Evolutionary conservation across 2,797 vertebrate species (phyloP), one percentile per base, ranked within the genome.

Genomic region (Sylvilagus floridanus): DNA sequence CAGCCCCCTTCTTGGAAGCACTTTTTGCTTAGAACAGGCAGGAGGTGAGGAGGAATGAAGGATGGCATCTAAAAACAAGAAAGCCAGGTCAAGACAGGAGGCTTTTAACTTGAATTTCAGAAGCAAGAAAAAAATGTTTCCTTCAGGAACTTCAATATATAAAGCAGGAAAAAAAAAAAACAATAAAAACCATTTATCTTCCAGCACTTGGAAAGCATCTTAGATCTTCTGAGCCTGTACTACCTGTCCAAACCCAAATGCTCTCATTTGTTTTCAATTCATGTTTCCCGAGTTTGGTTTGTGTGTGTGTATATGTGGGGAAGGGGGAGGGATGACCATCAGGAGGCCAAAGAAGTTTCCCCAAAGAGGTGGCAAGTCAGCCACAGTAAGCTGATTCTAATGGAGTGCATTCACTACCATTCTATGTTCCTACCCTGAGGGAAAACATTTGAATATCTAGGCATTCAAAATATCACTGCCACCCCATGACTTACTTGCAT

Each of bases 401-500:
- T 57, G 52, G 66, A 92, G 42, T 47, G 0, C 32, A 81, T 62
- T n/a, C 32, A 28, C 24, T 24, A 73, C 26, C 21, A 42, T 14
- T 52, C 35, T 42, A 85, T 9, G 87, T 93, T 90, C 50, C 88
- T 94, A 81, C 47, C 37, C 71, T 11, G 2, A 62, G 82, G 69
- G 65, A 62, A 82, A 93, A 77, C 42, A 54, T 78, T 75, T 77
- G 8, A 90, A 26, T 79, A 87, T 69, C 72, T 69, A 86, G 84
- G 60, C 66, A 63, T 72, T 95, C 57, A 92, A 84, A 95, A 28
- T 92, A 92, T 86, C 79, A 95, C 54, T 32, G 68, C 4, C 7
- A 89, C 24, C 28, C 50, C 37, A 84, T 65, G 77, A 89, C 32
- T 90, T 93, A 96, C 50, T 71, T 89, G 60, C n/a, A 96, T 87